Evolutionary conservation across 2,797 vertebrate species (phyloP).

Genomic region (Micromesistius poutassou): DNA sequence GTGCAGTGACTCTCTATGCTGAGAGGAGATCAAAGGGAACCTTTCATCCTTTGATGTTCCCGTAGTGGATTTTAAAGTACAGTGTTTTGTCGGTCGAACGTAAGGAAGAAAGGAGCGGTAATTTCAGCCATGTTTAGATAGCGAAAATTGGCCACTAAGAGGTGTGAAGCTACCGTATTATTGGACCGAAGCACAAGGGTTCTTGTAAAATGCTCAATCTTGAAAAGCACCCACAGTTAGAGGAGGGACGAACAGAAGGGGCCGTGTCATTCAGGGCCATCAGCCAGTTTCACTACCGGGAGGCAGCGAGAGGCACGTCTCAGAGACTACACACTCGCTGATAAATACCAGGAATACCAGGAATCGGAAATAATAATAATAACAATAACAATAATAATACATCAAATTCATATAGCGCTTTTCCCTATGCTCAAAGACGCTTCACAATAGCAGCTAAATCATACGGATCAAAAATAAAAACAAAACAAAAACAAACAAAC

Average conservation of each 20-base stretch:
- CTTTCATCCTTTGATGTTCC: conserved; percentile 17
- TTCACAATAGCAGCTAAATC: too few relatives aligned
- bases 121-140: conserved; percentile 3
- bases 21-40: conserved; percentile 18
- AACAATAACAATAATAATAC: too few relatives aligned
- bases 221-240: background rate
- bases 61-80: background rate
- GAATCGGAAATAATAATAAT: too few relatives aligned
- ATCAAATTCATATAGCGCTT: too few relatives aligned
- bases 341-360: too few relatives aligned
- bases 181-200: background rate
- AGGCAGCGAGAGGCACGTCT: background rate
- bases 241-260: background rate
- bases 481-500: too few relatives aligned
- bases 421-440: too few relatives aligned
- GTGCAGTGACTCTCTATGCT: conserved; percentile 12
- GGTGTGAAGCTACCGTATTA: background rate
- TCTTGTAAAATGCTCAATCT: background rate
- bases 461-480: too few relatives aligned
- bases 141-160: background rate
- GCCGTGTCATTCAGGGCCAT: background rate
- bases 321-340: background rate
- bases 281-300: background rate
- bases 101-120: background rate
- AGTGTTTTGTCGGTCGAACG: background rate